A percentile compares a stretch with the other conserved stretches of the same genome.
Conservation (phyloP, 2,113 vertebrate species). For the Pseudonaja textilis region DNA sequence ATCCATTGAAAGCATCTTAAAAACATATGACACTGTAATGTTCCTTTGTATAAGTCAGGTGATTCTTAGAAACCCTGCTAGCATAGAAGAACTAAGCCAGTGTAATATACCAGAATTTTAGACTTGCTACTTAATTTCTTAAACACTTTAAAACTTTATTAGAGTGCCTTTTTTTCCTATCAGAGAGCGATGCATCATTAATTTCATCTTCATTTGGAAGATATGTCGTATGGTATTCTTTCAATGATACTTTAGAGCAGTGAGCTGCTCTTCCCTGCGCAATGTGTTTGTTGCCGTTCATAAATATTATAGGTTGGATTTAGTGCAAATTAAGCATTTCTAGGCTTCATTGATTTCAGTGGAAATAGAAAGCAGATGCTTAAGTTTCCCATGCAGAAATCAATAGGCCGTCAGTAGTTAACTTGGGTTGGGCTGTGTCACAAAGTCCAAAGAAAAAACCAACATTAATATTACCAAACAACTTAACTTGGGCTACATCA, state of each 20-base stretch:
- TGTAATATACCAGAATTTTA: conserved; percentile 27
- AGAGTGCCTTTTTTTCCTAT: conserved; percentile 10
- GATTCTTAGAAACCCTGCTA: conserved; percentile 25
- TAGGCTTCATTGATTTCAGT: not conserved
- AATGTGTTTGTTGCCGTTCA: not conserved
- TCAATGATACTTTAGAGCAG: not conserved
- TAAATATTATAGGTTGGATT: not conserved
- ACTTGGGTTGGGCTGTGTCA: not conserved
- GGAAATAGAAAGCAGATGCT: not conserved
- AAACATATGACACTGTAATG: conserved; percentile 36
- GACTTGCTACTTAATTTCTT: conserved; percentile 48
- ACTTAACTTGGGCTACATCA: not conserved
- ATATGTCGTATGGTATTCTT: not conserved
- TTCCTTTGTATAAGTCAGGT: conserved; percentile 48
- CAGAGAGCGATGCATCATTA: not conserved
- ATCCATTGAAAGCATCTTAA: conserved; percentile 4
- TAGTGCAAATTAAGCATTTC: not conserved
- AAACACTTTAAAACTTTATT: conserved; percentile 12
- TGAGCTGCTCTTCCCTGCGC: not conserved
- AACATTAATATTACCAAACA: not conserved
- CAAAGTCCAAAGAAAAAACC: not conserved
- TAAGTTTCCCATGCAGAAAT: not conserved
- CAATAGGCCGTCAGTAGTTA: not conserved
- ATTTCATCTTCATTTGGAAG: not conserved
- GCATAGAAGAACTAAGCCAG: conserved; percentile 46